Conservation (phyloP, 2,888 invertebrate species). For the Creontiades dilutus region DNA sequence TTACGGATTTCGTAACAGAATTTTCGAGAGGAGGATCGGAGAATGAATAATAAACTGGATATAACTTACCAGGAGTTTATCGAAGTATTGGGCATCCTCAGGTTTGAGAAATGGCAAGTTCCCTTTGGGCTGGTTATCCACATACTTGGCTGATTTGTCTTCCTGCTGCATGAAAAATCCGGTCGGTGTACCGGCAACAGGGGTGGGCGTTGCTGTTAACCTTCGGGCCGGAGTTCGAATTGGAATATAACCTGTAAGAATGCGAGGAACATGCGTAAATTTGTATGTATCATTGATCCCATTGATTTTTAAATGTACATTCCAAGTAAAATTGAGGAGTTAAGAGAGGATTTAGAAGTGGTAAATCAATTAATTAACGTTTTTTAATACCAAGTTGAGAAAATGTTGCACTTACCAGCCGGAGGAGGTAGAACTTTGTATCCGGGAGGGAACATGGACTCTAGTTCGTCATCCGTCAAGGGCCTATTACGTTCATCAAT, state of each 20-base stretch:
- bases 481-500: constrained; percentile 99
- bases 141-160: constrained; percentile 90
- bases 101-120: constrained; percentile 99
- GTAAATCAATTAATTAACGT: not conserved
- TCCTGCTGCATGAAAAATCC: constrained; percentile 97
- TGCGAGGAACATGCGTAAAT: no score
- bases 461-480: constrained; percentile 97
- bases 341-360: not conserved
- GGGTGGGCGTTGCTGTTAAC: constrained; percentile 98
- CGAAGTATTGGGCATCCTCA: constrained; percentile 99
- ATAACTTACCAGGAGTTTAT: constrained; percentile 88
- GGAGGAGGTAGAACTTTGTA: constrained; percentile 98
- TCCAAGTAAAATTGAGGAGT: not conserved
- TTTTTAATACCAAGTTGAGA: no score
- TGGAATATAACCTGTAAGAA: constrained; percentile 88
- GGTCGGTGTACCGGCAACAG: constrained; percentile 93
- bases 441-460: constrained; percentile 98
- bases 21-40: no score
- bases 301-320: no score
- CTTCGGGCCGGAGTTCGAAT: constrained; percentile 98
- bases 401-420: constrained; percentile 81
- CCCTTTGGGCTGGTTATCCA: constrained; percentile 98
- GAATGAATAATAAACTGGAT: constrained; percentile 72
- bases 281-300: no score
- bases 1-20: not conserved